Evolutionary conservation across 2,797 vertebrate species (phyloP).

Genomic region (Lepidocolaptes lacrymiger): DNA sequence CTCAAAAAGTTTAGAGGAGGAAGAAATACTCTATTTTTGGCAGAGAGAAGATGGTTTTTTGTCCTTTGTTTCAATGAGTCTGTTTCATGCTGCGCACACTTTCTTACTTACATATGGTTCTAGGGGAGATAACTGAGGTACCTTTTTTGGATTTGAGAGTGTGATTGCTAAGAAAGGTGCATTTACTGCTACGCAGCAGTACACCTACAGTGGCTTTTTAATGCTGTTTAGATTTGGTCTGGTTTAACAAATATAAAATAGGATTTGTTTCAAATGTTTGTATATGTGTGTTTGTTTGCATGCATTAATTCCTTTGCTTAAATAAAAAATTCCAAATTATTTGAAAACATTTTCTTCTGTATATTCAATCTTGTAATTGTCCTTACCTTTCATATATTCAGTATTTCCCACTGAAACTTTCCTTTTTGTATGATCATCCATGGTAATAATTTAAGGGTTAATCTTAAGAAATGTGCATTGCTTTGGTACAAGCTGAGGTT

Average conservation of each 20-base stretch:
- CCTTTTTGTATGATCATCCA: rapidly evolving
- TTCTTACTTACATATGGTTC: background rate
- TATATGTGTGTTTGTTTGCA: background rate
- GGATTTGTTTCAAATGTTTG: background rate
- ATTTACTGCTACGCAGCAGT: background rate
- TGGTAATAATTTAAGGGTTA: background rate
- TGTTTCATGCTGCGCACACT: rapidly evolving
- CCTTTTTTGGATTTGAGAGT: background rate
- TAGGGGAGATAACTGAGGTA: background rate
- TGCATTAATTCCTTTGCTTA: background rate
- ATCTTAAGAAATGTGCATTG: rapidly evolving
- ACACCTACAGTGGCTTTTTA: background rate
- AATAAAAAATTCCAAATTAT: background rate
- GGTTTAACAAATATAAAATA: background rate
- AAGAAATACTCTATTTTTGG: rapidly evolving
- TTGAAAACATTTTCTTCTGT: background rate
- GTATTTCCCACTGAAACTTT: background rate
- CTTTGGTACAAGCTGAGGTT: background rate
- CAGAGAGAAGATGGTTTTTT: background rate
- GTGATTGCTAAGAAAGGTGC: background rate
- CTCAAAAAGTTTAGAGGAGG: rapidly evolving
- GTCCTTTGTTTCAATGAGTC: background rate
- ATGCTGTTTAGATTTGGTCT: background rate
- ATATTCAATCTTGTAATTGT: background rate
- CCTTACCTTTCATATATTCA: background rate